Evolutionary conservation across 1,140 invertebrate species (phyloP), one percentile per base, ranked within the genome.

Genomic region (Phthorimaea operculella): DNA sequence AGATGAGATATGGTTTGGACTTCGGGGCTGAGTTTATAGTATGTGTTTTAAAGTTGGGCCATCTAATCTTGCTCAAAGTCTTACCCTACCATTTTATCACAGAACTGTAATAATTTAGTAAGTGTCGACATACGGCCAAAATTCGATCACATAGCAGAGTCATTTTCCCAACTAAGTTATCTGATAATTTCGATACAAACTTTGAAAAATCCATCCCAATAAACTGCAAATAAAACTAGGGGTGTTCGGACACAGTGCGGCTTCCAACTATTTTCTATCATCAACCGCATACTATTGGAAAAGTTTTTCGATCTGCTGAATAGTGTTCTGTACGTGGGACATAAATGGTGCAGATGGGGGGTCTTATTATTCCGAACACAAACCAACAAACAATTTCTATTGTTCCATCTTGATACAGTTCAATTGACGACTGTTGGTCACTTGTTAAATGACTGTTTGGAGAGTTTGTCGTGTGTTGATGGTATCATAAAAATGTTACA

Each of bases 301-400:
- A 81, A 81, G 67, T 81, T 81, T 81, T 81, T 81, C 79, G 75
- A 79, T 79, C 76, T 76, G 65, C 65, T 71, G 74, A 74, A 79
- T 78, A 70, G 75, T 79, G 64, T 59, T 58, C 54, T 54, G 59
- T 76, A 75, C 70, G 76, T 78, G 71, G 63, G 66, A 75, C 74
- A 78, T 75, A 75, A 75, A 70, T 54, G 68, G 59, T 63, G 60
- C 71, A 76, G 74, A 74, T 76, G 74, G 60, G 62, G 55, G 10
- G 4, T 39, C 3, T 66, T 76, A 62, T 74, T 74, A 74, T 74
- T 70, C 71, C 58, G 57, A 59, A 64, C 69, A 65, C 73, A 73
- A 64, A 59, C 69, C 69, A 56, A 66, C 59, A 60, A 70, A 66
- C 63, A 64, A 60, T 74, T 70, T 70, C 36, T 71, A 71, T 70